A percentile compares a stretch with the other conserved stretches of the same genome.
phyloP scores from a whole-genome alignment of 2,797 vertebrate species.

The Erpetoichthys calabaricus region DNA sequence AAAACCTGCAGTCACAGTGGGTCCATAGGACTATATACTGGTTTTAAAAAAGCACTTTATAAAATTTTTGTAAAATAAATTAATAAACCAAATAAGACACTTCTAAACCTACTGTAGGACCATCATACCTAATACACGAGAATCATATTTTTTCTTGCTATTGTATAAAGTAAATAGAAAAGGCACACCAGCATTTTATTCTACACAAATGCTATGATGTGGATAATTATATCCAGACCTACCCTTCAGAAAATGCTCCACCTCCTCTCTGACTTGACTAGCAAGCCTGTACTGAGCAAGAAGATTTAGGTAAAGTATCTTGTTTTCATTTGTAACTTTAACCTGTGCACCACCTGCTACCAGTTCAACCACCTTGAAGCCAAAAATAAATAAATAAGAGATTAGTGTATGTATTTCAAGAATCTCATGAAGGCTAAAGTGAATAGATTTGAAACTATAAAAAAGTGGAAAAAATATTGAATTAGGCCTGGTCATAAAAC shows the following conservation, averaged over 20 bases:
- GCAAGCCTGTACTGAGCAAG: conserved; percentile 87
- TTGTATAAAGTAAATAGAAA: no score
- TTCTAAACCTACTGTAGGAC: no score
- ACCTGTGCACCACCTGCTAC: conserved; percentile 82
- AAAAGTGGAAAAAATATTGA: no score
- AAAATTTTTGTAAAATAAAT: no score
- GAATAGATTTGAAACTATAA: no score
- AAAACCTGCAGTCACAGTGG: no score
- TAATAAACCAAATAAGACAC: no score
- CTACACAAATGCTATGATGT: background rate
- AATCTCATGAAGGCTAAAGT: background rate
- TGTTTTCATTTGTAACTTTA: conserved; percentile 88
- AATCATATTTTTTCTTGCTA: no score
- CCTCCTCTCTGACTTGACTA: conserved; percentile 90
- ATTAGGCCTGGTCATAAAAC: no score
- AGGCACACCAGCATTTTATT: background rate
- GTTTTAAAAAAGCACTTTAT: no score
- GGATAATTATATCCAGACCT: conserved; percentile 12
- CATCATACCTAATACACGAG: no score
- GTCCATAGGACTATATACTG: no score
- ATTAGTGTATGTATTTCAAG: background rate
- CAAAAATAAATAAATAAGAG: conserved; percentile 17
- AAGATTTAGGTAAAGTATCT: conserved; percentile 91
- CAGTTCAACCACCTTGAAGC: conserved; percentile 75
- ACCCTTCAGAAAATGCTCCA: conserved; percentile 98